These are phyloP conservation scores for Nebria brevicollis DNA, from an alignment of 2,888 invertebrate species.

Conservation along the genomic window DNA sequence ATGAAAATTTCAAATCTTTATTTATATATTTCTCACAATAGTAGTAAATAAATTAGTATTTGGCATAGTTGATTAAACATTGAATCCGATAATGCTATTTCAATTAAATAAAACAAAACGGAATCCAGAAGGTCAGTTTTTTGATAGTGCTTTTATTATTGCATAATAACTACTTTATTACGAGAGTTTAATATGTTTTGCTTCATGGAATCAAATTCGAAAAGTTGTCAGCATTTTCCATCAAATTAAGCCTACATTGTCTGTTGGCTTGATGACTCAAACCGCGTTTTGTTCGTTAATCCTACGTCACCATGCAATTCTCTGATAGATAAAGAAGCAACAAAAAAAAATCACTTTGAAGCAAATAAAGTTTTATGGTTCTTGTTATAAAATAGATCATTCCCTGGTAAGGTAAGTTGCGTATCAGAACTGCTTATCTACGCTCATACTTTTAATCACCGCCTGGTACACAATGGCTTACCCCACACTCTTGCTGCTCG, in stretches of 20 bases:
- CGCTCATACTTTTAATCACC: constrained; percentile 39
- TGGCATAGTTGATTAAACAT: no score
- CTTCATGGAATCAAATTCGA: not conserved
- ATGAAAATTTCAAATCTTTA: no score
- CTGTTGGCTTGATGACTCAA: constrained; percentile 9
- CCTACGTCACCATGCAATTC: not conserved
- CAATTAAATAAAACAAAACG: not conserved
- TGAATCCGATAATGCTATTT: no score
- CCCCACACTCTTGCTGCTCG: constrained; percentile 21
- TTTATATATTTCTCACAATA: no score
- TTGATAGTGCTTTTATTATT: no score
- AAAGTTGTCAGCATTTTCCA: constrained; percentile 13
- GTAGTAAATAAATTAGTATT: no score
- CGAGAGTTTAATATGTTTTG: not conserved
- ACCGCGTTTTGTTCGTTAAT: constrained; percentile 30
- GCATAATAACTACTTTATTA: no score
- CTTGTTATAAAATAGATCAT: constrained; percentile 9
- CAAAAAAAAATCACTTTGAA: constrained; percentile 26
- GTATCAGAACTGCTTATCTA: constrained; percentile 32
- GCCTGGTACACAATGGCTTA: constrained; percentile 25
- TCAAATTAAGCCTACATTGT: constrained; percentile 33
- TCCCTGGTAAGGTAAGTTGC: constrained; percentile 12
- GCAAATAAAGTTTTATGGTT: not conserved
- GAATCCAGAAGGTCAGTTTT: not conserved
- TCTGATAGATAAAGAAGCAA: not conserved